These are phyloP conservation scores for Cataglyphis cursor DNA, from an alignment of 2,888 invertebrate genomes.

Conservation along the genomic window DNA sequence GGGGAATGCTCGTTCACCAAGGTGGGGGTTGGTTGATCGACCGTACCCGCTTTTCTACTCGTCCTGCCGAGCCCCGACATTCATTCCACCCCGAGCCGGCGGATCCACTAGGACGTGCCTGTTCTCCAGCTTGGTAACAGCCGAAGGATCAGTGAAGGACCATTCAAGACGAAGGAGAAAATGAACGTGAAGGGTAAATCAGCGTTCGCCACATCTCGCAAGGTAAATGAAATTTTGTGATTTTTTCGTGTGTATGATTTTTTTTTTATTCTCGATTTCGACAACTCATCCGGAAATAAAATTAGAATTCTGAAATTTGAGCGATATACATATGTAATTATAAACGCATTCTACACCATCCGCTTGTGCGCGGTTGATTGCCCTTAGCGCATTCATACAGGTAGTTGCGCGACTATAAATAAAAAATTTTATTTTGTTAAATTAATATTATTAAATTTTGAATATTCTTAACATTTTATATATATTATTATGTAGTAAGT, in stretches of 20 bases:
- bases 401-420: constrained; percentile 10
- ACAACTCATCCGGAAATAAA: not conserved
- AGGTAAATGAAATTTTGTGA: constrained; percentile 62
- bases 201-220: constrained; percentile 5
- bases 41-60: constrained; percentile 76
- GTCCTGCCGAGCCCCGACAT: constrained; percentile 72
- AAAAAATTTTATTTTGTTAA: not conserved
- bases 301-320: not conserved
- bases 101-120: constrained; percentile 56
- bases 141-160: constrained; percentile 2
- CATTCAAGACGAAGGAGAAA: not conserved
- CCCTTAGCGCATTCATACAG: constrained; percentile 41
- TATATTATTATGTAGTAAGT: no score
- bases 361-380: not conserved
- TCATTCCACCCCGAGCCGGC: constrained; percentile 74
- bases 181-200: not conserved
- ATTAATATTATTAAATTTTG: not conserved
- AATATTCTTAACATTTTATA: not conserved
- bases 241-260: not conserved
- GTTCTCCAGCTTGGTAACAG: constrained; percentile 48
- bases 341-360: not conserved
- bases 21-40: constrained; percentile 77
- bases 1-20: constrained; percentile 61
- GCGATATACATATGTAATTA: not conserved
- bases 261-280: not conserved